Evolutionary conservation across 53 echinoderm and acorn worm genomes (phyloP).

Genomic region (Arbacia lixula): DNA sequence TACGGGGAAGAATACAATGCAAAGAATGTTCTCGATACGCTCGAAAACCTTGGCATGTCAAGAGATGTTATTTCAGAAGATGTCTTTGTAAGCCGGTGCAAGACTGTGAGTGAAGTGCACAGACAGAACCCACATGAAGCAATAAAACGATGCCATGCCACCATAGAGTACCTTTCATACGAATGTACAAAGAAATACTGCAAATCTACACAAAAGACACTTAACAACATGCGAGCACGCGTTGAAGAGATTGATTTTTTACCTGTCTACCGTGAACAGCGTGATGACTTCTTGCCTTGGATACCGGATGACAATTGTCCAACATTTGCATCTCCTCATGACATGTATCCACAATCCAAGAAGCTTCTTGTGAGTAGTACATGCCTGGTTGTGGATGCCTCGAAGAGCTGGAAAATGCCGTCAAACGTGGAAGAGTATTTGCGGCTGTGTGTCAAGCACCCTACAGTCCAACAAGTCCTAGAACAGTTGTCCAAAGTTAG

Average conservation of each 20-base stretch:
- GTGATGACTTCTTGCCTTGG: slow-evolving; percentile 1
- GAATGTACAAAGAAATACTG: background rate
- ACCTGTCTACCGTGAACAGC: background rate
- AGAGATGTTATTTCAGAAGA: background rate
- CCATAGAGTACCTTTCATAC: slow-evolving; percentile 15
- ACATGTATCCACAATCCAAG: slow-evolving; percentile 3
- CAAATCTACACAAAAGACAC: too few species aligned
- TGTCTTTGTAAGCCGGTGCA: slow-evolving; percentile 7
- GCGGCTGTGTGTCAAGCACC: slow-evolving; percentile 11
- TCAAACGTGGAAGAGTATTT: slow-evolving; percentile 19
- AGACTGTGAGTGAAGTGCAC: background rate
- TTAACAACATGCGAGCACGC: background rate
- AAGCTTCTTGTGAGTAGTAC: slow-evolving; percentile 33
- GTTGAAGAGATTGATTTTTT: background rate
- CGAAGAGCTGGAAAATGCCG: slow-evolving; percentile 2
- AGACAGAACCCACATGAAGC: background rate
- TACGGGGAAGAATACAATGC: background rate
- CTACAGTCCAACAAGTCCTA: slow-evolving; percentile 19
- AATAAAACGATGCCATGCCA: background rate
- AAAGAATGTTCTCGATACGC: background rate
- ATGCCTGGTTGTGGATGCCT: slow-evolving; percentile 11
- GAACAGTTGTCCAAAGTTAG: slow-evolving; percentile 28
- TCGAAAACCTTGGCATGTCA: slow-evolving; percentile 7
- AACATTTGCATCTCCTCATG: slow-evolving; percentile 1
- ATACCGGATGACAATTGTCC: background rate